Evolutionary conservation across 2,888 invertebrate genomes (phyloP).

Genomic region (Drosophila quinaria): DNA sequence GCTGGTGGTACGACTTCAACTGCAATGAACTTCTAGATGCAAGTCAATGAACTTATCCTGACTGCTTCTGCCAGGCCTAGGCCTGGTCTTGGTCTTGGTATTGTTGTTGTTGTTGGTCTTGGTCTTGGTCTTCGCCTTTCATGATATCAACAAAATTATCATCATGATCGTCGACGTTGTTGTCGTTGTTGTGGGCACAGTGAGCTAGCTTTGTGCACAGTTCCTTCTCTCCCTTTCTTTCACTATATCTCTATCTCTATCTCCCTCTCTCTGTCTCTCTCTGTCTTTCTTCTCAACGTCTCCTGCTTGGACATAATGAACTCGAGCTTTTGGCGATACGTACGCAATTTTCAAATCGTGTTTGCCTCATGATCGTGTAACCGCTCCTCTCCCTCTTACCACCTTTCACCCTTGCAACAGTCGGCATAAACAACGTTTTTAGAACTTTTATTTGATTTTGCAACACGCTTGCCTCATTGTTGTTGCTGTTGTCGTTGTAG

Average conservation of each 20-base stretch:
- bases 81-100: constrained; percentile 15
- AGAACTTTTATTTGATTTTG: constrained; percentile 77
- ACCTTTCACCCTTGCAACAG: constrained; percentile 10
- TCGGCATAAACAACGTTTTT: constrained; percentile 57
- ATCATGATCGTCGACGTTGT: constrained; percentile 64
- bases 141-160: constrained; percentile 75
- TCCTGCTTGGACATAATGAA: constrained; percentile 77
- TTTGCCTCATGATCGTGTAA: constrained; percentile 61
- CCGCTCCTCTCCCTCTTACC: background rate
- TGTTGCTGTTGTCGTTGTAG: constrained; percentile 28
- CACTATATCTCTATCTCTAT: background rate
- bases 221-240: constrained; percentile 13
- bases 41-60: constrained; percentile 82
- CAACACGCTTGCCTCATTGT: constrained; percentile 51
- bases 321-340: constrained; percentile 70
- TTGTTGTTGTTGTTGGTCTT: constrained; percentile 8
- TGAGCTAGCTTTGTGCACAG: constrained; percentile 70
- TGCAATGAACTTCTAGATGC: constrained; percentile 80
- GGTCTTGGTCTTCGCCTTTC: constrained; percentile 26
- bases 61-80: constrained; percentile 42
- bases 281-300: constrained; percentile 17
- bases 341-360: constrained; percentile 80
- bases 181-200: constrained; percentile 52
- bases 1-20: constrained; percentile 63
- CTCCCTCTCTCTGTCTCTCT: background rate